Evolutionary conservation across 2,797 vertebrate genomes (phyloP), one percentile per base, ranked within the genome.

Genomic region (Varecia variegata): DNA sequence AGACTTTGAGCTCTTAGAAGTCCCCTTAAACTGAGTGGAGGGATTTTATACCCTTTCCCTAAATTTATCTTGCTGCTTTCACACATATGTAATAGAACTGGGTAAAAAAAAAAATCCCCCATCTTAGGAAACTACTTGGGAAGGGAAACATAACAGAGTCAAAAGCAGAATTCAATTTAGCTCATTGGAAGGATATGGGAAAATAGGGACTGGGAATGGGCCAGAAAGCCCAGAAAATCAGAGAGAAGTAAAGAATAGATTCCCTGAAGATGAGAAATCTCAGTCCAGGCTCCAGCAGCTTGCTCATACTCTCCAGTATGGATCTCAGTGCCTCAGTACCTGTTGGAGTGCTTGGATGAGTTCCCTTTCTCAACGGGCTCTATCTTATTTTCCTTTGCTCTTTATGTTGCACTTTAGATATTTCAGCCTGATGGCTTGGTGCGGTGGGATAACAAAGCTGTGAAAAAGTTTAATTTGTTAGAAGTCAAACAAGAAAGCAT

Each of bases 381-480:
- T 74, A 1, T 14, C 47, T 79, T 52, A 27, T 27, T 60, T 84
- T 79, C 85, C 65, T 92, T 68, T 45, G n/a, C 43, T 71, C 32
- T 76, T 92, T 86, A 15, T 40, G 73, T 8, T 27, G 1, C 18
- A 38, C 35, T 45, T 88, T 10, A 81, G 87, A 62, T 79, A 71
- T 32, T 67, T 94, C 67, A 92, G 86, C 65, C 52, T 40, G 54
- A 74, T 84, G 76, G 32, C 52, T 77, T 71, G 67, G 71, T 47
- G 38, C 74, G 80, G 50, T 45, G 21, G 71, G 35, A 58, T 74
- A 94, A 80, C 56, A 71, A 56, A 21, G 40, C 79, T 45, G 15
- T 60, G 47, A 27, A 73, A 73, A 95, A 88, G 92, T 90, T 85
- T 96, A 85, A 94, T 88, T 85, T 96, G 82, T 85, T 94, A 58